Base-by-base conservation (phyloP, 2,797 vertebrate genomes). In the Varecia variegata region DNA sequence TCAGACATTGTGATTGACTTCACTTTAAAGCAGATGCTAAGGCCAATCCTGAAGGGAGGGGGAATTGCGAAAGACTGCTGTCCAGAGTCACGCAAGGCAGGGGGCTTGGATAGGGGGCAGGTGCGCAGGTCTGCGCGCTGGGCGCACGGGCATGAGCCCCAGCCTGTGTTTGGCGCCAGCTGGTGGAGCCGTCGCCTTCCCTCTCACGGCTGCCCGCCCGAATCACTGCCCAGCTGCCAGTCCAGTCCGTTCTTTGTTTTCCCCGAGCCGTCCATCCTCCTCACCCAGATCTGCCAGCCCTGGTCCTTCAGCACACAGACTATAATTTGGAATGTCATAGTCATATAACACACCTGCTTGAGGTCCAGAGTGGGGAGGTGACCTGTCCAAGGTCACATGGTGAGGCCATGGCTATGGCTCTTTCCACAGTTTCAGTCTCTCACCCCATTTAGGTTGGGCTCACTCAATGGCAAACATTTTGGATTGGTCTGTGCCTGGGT, bases 161-260 rank as follows among this genome's bases (percentile, higher is more conserved):
- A 35, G 70, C 23, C 76, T 38, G 56, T 12, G 56, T 73, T 56
- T 38, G 71, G 88, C 82, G 71, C 90, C 88, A 88, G 93, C 70
- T 91, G 90, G 92, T 82, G 71, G 90, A 77, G 90, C 97, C 45
- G 0, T 91, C 13, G 25, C 73, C 94, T 77, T 71, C 71, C 67
- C 71, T 65, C 95, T 62, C 27, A 58, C 7, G 52, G 76, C 90
- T 65, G 47, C 68, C 54, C 77, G 58, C 76, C 91, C n/a, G 60
- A 91, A 60, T 56, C 88, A 50, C 47, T 76, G 90, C 90, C 96
- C 94, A 96, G 88, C 82, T 97, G 96, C 92, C 85, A 92, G 56
- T 54, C 62, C 79, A 84, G 80, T 30, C 79, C 14, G 0, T 45
- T 81, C 88, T 79, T 70, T 94, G 89, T 90, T 84, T 73, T 70